A percentile compares a stretch with the other conserved stretches of the same genome.
Evolutionary conservation across 2,113 vertebrate genomes (phyloP).

Genomic region (Sebastes schlegelii): DNA sequence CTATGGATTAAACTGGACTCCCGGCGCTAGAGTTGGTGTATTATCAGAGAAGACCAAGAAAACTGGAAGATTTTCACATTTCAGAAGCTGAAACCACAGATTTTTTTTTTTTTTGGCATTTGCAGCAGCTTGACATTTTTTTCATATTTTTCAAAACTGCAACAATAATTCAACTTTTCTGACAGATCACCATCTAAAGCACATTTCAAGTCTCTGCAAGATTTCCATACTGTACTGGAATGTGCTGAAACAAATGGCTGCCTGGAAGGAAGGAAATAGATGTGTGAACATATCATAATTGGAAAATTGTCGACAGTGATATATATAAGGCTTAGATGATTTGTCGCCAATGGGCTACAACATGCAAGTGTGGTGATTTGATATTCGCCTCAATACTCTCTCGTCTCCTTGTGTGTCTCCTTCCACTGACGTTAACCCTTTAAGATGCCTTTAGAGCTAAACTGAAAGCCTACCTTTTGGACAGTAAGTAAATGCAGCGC

Average conservation of each 20-base stretch:
- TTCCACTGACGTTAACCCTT: slow-evolving; percentile 67
- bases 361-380: slow-evolving; percentile 18
- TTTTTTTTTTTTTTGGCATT: not conserved
- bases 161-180: not conserved
- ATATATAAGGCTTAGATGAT: slow-evolving; percentile 22
- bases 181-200: not conserved
- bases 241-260: slow-evolving; percentile 28
- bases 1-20: too few species aligned
- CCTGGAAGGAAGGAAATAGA: slow-evolving; percentile 43
- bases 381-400: slow-evolving; percentile 34
- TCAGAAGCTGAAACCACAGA: not conserved
- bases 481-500: slow-evolving; percentile 80
- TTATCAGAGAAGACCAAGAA: not conserved
- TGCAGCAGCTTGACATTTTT: not conserved
- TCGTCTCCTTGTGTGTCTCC: slow-evolving; percentile 65
- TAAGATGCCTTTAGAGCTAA: slow-evolving; percentile 80
- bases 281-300: slow-evolving; percentile 21
- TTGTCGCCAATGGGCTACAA: slow-evolving; percentile 46
- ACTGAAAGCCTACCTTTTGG: slow-evolving; percentile 81
- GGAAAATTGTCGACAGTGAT: slow-evolving; percentile 23
- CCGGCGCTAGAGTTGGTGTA: too few species aligned
- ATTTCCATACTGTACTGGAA: slow-evolving; percentile 22
- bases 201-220: slow-evolving; percentile 48
- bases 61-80: not conserved
- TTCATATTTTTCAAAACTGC: not conserved